Conservation (phyloP, 1,140 invertebrate species). For the Centruroides vittatus region DNA sequence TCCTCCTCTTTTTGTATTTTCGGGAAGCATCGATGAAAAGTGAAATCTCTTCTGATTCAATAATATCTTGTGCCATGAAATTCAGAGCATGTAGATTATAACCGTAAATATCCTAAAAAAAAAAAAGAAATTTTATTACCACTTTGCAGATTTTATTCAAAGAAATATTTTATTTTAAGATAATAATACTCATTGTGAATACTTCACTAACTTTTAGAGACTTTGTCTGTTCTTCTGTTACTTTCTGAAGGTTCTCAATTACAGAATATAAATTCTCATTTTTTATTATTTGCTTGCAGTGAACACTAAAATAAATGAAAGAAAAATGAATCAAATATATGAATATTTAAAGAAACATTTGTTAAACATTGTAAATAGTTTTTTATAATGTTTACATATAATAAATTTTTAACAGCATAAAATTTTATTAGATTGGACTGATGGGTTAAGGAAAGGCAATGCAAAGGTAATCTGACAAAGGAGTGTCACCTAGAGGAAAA, state of each 20-base stretch:
- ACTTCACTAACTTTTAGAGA: background rate
- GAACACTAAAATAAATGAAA: slow-evolving; percentile 1
- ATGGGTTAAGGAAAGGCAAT: too few relatives aligned
- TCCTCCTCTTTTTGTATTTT: slow-evolving; percentile 2
- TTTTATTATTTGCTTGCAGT: slow-evolving; percentile 3
- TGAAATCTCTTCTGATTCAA: slow-evolving; percentile 59
- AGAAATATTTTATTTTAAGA: background rate
- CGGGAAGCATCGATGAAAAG: slow-evolving; percentile 63
- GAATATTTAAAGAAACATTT: background rate
- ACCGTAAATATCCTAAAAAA: slow-evolving; percentile 60
- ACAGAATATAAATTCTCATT: background rate
- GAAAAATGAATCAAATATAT: background rate
- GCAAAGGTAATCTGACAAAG: too few relatives aligned
- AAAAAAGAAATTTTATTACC: slow-evolving; percentile 7
- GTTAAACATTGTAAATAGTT: too few relatives aligned
- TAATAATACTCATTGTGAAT: background rate
- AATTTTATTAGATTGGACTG: too few relatives aligned
- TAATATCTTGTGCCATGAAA: slow-evolving; percentile 58
- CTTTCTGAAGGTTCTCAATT: background rate
- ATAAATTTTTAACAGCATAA: too few relatives aligned
- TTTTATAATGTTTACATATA: too few relatives aligned
- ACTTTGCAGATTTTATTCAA: background rate
- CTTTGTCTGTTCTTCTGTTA: background rate
- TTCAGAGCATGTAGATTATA: slow-evolving; percentile 73
- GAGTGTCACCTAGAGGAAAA: too few relatives aligned